Conservation (phyloP, 2,113 vertebrate genomes). For the Limanda limanda region DNA sequence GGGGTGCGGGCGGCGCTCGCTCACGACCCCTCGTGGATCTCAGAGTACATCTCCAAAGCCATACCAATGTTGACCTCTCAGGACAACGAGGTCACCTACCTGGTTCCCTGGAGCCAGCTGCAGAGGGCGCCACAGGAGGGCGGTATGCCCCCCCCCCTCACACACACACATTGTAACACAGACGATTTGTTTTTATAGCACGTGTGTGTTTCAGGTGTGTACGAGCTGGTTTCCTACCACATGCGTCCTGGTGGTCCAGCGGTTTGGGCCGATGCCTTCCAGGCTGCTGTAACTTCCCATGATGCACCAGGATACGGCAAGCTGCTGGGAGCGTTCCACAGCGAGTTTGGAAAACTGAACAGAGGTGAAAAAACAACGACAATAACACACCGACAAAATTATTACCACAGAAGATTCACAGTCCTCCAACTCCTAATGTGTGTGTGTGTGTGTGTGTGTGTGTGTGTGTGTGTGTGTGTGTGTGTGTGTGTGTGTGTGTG, state of each 20-base stretch:
- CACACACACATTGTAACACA: no score
- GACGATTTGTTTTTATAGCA: not conserved
- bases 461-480: no score
- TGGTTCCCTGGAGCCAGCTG: constrained; percentile 92
- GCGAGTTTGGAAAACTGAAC: constrained; percentile 89
- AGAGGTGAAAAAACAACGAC: constrained; percentile 79
- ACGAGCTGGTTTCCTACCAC: constrained; percentile 88
- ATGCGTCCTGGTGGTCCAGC: constrained; percentile 92
- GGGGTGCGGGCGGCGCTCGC: constrained; percentile 84
- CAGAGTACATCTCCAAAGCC: constrained; percentile 82
- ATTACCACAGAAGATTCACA: not conserved
- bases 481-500: no score
- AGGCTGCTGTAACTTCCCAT: constrained; percentile 82
- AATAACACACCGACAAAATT: not conserved
- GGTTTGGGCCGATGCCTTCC: constrained; percentile 88
- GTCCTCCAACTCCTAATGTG: not conserved
- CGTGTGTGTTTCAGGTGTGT: constrained; percentile 85
- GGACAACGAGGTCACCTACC: constrained; percentile 87
- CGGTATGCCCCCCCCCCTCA: constrained; percentile 60
- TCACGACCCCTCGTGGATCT: constrained; percentile 88
- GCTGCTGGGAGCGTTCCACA: constrained; percentile 89
- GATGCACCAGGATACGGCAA: constrained; percentile 85
- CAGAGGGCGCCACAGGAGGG: constrained; percentile 87
- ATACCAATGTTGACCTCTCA: constrained; percentile 85
- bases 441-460: not conserved